These are phyloP conservation scores for Flexamia atlantica DNA, from an alignment of 2,888 invertebrate genomes.

Conservation along the genomic window DNA sequence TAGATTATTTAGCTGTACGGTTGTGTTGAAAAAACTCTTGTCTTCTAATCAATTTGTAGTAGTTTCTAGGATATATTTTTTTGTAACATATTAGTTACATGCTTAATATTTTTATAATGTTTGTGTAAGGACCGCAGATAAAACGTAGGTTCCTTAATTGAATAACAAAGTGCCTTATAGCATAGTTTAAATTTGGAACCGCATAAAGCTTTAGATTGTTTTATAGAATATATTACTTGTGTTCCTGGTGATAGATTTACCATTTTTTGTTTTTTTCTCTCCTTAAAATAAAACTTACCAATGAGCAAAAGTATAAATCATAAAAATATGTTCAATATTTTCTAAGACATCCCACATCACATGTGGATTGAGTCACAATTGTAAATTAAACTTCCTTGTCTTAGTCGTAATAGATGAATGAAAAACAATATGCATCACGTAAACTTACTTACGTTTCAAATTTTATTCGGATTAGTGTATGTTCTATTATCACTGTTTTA, in stretches of 20 bases:
- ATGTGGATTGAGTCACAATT: not conserved
- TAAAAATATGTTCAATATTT: conserved; percentile 22
- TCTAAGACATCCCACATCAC: not conserved
- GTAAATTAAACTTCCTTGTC: not conserved
- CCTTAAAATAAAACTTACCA: not conserved
- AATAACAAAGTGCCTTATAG: conserved; percentile 21
- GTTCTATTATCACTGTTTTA: no score
- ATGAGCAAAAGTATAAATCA: not conserved
- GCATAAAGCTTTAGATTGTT: not conserved
- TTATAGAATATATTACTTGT: not conserved
- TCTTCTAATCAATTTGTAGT: not conserved
- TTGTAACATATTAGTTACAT: not conserved
- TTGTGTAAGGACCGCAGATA: not conserved
- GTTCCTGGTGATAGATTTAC: conserved; percentile 37
- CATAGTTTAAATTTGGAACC: not conserved
- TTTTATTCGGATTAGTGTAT: no score
- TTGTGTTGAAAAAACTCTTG: not conserved
- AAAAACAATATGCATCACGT: no score
- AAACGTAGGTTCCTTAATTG: not conserved
- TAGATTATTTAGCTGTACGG: not conserved
- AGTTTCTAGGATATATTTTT: not conserved
- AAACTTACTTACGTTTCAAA: no score
- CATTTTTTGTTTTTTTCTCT: not conserved
- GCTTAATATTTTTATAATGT: not conserved
- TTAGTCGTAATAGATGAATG: not conserved